Evolutionary conservation across 2,888 invertebrate species (phyloP), one percentile per base, ranked within the genome.

Genomic region (Eupsilia transversa): DNA sequence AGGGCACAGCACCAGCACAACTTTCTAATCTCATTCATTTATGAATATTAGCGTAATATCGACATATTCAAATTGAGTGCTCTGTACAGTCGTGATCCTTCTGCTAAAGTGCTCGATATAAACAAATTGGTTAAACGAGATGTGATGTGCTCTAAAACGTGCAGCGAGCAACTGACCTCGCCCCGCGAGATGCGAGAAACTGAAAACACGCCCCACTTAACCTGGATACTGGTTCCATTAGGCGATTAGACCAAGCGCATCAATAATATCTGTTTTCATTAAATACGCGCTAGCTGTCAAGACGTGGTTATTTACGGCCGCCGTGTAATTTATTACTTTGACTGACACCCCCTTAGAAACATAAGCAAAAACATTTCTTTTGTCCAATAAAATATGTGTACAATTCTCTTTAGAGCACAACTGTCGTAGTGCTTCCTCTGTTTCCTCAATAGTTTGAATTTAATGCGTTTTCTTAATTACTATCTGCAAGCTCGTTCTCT

Each of bases 121-220:
- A 80, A 84, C 72, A 65, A 87, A 82, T 86, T 74, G 77, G 74
- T 76, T 72, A 27, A 75, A 79, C 69, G 20, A 77, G 60, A 71
- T 77, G 74, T 66, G 85, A 64, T 70, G 78, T 73, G 72, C 52
- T 78, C 54, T 79, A 73, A 75, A 84, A 67, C 80, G 80, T 87
- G 82, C 79, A 23, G 23, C 71, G 72, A 78, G 69, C 74, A 57
- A 79, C 70, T 83, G 81, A 87, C 83, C 85, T 83, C 83, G 79
- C 82, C 79, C 77, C 60, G 49, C 77, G 72, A 88, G 74, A 81
- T 72, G 79, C 83, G 80, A 89, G 87, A 88, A 89, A 89, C 87
- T 88, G 79, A 76, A 89, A 88, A 89, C 84, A 86, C 79, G 83
- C 76, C 79, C 81, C 80, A 84, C 87, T 87, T 87, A 88, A 88